Base-by-base conservation (phyloP, 2,888 invertebrate species). In the Pasiphila rectangulata region DNA sequence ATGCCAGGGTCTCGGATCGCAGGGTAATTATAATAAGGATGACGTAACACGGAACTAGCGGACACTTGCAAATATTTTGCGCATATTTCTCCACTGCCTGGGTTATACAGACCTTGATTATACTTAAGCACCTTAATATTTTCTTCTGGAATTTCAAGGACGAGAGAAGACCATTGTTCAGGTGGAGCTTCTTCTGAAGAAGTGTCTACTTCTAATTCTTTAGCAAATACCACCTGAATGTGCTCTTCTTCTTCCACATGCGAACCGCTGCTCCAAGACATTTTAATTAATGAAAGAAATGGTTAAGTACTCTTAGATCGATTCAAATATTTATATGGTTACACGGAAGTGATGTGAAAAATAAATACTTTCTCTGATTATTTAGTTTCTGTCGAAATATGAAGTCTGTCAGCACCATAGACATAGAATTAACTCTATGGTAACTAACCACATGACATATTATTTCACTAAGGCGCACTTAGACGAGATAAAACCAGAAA, bases 11-110 rank as follows among this genome's bases (percentile, higher is more conserved):
- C 76, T 7, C 2, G 1, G 2, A 84, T 66, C 4, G 70, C 60
- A 0, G 83, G 84, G 35, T 83, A 86, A 25, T 63, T 67, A 43
- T 64, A 82, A 46, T 83, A 83, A 1, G 70, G 72, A 39, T 86
- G 84, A 27, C 58, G 59, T 0, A 77, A 35, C 0, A 85, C 53
- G 0, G 71, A 68, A 51, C 83, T 84, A 19, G 64, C 67, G 0
- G 83, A 83, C 59, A 75, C n/a, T n/a, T n/a, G n/a, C n/a, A n/a
- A n/a, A 47, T 78, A 79, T 43, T 79, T 72, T 1, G 64, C 46
- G 50, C 84, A 85, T 61, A 83, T 55, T 54, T 83, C 78, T 5
- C 72, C 78, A 40, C 75, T 80, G 0, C 75, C 80, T 2, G 78
- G 72, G 2, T 64, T 44, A 37, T 76, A 79, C 4, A 77, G 54